phyloP scores from a whole-genome alignment of 2,888 invertebrate species.

The Hofmannophila pseudospretella region DNA sequence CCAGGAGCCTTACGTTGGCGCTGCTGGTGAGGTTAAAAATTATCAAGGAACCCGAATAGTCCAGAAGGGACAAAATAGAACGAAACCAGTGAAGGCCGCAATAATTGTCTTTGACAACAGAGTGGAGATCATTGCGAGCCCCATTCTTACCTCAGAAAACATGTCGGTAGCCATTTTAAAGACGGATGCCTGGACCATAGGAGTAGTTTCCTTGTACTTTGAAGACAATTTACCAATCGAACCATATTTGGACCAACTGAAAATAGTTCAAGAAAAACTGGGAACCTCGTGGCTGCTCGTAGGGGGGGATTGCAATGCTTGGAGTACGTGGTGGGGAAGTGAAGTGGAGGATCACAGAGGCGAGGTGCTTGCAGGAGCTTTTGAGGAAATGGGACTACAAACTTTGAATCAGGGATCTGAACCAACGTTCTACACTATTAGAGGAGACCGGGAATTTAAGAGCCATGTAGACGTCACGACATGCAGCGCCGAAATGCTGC shows the following conservation, averaged over 20 bases:
- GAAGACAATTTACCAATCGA: slow-evolving; percentile 6
- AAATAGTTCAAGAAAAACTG: not conserved
- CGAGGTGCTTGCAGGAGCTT: slow-evolving; percentile 1
- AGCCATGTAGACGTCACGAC: slow-evolving; percentile 14
- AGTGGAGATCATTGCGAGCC: not conserved
- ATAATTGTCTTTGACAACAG: slow-evolving; percentile 5
- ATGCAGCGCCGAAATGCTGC: slow-evolving; percentile 6
- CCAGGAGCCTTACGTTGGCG: not conserved
- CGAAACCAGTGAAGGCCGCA: slow-evolving; percentile 4
- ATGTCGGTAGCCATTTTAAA: not conserved
- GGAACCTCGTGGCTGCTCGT: slow-evolving; percentile 14
- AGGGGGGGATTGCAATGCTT: slow-evolving; percentile 19
- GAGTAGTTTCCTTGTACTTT: slow-evolving; percentile 4
- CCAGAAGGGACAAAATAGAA: not conserved
- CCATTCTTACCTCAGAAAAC: slow-evolving; percentile 4
- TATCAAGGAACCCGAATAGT: not conserved
- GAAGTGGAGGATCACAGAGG: slow-evolving; percentile 12
- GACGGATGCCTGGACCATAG: slow-evolving; percentile 3
- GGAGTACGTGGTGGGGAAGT: slow-evolving; percentile 20
- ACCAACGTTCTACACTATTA: slow-evolving; percentile 13
- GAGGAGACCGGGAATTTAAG: slow-evolving; percentile 9
- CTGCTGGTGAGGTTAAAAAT: not conserved
- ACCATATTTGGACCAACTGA: slow-evolving; percentile 6
- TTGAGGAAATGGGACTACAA: slow-evolving; percentile 10
- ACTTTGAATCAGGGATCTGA: slow-evolving; percentile 5